These are phyloP conservation scores for Menura novaehollandiae DNA, from an alignment of 2,113 vertebrate species.

Conservation along the genomic window DNA sequence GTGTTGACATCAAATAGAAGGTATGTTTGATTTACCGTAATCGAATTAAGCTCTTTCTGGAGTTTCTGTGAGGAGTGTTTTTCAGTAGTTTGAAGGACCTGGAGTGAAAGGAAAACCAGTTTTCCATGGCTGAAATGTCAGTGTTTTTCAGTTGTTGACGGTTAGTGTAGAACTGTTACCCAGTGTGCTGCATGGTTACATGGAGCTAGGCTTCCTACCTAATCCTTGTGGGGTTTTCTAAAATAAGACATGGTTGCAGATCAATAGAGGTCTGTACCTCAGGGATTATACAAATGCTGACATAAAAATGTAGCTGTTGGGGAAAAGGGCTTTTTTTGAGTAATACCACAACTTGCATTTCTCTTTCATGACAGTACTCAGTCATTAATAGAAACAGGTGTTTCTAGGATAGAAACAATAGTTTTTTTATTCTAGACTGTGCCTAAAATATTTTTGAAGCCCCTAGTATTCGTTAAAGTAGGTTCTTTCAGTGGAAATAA, in stretches of 20 bases:
- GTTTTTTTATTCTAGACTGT: neutral
- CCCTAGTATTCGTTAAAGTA: neutral
- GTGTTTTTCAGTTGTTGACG: neutral
- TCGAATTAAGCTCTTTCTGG: neutral
- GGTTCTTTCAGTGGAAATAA: neutral
- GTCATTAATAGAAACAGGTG: neutral
- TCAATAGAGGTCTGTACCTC: neutral
- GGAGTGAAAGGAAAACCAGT: neutral
- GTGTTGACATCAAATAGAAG: neutral
- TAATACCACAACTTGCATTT: neutral
- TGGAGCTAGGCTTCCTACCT: neutral
- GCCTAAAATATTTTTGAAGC: neutral
- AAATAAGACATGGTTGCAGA: neutral
- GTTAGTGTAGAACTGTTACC: neutral
- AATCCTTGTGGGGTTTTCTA: neutral
- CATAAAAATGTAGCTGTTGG: neutral
- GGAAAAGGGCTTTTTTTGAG: neutral
- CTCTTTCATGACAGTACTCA: neutral
- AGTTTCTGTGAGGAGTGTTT: neutral
- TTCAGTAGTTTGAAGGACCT: neutral
- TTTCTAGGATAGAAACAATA: neutral
- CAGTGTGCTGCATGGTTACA: neutral
- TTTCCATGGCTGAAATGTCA: neutral
- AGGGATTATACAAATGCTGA: neutral
- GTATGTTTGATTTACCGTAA: neutral